phyloP scores from a whole-genome alignment of 2,113 vertebrate genomes.

The Eurypyga helias region DNA sequence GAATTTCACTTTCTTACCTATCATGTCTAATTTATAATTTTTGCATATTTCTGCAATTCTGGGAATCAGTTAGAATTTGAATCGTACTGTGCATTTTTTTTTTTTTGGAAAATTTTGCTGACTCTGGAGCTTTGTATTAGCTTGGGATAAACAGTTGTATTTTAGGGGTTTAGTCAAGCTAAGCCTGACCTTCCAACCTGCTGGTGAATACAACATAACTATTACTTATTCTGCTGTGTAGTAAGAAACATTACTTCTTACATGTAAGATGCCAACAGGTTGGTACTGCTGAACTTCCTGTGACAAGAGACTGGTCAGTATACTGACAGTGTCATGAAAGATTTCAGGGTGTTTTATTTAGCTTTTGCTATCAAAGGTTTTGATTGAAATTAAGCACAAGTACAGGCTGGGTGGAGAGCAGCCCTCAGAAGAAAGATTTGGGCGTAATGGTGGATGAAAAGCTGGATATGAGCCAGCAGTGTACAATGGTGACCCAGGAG shows the following conservation, averaged over 20 bases:
- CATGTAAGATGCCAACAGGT: neutral
- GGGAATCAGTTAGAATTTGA: neutral
- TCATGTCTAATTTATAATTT: neutral
- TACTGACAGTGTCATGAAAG: neutral
- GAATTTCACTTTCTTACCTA: neutral
- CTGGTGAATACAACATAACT: neutral
- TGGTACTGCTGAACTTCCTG: neutral
- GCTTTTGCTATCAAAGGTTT: neutral
- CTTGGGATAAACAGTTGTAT: neutral
- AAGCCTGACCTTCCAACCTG: neutral
- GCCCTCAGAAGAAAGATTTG: too few relatives aligned
- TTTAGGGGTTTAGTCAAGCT: constrained; percentile 5
- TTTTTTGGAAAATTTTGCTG: constrained; percentile 19
- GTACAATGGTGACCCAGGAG: too few relatives aligned
- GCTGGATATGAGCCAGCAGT: too few relatives aligned
- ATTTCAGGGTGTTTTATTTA: constrained; percentile 20
- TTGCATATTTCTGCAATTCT: neutral
- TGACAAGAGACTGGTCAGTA: neutral
- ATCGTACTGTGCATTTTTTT: neutral
- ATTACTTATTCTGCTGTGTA: neutral
- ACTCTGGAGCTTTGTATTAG: neutral
- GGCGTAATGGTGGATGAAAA: too few relatives aligned
- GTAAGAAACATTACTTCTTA: neutral
- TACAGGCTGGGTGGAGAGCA: too few relatives aligned
- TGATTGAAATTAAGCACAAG: neutral